Percentiles rank a stretch among this genome's conserved stretches.
Evolutionary conservation across 2,797 vertebrate species (phyloP).

Genomic region (Picus viridis): DNA sequence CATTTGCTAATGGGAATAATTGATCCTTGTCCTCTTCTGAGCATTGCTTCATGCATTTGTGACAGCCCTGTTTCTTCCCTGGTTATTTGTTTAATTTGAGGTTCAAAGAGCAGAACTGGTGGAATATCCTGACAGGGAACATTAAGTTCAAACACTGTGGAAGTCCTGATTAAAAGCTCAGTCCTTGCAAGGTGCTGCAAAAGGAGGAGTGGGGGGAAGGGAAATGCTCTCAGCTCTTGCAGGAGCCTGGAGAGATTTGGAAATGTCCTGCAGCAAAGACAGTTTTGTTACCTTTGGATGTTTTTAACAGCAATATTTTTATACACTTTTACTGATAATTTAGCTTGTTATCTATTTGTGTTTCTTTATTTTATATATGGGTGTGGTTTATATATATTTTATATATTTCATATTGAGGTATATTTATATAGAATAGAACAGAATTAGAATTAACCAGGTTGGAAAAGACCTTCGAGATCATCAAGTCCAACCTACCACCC

Average conservation of each 20-base stretch:
- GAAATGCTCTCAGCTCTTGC: not conserved
- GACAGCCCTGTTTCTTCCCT: not conserved
- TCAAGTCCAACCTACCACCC: no score
- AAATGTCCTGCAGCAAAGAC: not conserved
- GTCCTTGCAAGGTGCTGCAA: not conserved
- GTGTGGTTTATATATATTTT: no score
- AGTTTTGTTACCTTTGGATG: not conserved
- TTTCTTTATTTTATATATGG: no score
- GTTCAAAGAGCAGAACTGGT: not conserved
- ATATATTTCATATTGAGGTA: not conserved
- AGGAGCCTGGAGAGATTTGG: not conserved
- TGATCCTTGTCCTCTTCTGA: not conserved
- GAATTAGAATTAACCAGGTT: no score
- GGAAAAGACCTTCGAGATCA: no score
- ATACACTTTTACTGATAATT: no score
- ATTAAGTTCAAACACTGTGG: not conserved
- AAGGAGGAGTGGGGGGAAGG: not conserved
- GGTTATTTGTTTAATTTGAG: slow-evolving; percentile 27
- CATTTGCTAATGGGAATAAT: slow-evolving; percentile 44
- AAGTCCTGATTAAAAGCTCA: not conserved
- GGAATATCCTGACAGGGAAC: not conserved
- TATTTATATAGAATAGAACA: no score
- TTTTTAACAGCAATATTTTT: not conserved
- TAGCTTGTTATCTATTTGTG: no score
- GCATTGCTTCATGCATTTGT: not conserved